Evolutionary conservation across 2,888 invertebrate genomes (phyloP).

Genomic region (Hydrotaea diabolus): DNA sequence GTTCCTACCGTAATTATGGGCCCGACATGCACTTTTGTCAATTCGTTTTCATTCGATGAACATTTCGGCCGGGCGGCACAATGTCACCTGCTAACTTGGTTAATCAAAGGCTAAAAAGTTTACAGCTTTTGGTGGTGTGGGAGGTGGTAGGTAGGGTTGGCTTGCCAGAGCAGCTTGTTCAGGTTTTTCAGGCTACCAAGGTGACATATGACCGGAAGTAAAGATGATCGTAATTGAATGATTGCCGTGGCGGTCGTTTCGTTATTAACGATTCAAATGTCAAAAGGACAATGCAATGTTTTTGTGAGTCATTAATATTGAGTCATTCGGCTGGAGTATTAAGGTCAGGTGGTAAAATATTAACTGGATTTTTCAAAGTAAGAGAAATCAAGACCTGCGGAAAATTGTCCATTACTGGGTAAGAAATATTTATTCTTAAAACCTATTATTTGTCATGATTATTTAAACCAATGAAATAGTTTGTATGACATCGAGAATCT

Average conservation of each 20-base stretch:
- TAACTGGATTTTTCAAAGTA: too few species aligned
- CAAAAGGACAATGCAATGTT: not conserved
- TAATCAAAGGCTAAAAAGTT: conserved; percentile 78
- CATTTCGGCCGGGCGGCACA: not conserved
- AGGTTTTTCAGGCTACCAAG: not conserved
- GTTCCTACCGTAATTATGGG: conserved; percentile 21
- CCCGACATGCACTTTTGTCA: conserved; percentile 45
- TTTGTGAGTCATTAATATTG: too few species aligned
- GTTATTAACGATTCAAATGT: not conserved
- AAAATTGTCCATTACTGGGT: too few species aligned
- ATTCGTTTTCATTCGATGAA: not conserved
- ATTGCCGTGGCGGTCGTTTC: not conserved
- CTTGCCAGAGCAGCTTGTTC: not conserved
- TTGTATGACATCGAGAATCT: too few species aligned
- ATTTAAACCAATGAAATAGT: too few species aligned
- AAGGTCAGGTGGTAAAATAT: too few species aligned
- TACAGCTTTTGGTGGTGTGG: conserved; percentile 69
- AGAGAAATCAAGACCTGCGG: too few species aligned
- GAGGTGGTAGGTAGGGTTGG: not conserved
- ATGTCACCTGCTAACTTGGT: conserved; percentile 74
- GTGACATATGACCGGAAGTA: conserved; percentile 42
- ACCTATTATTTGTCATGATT: too few species aligned
- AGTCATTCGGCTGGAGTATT: too few species aligned
- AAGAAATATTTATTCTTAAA: too few species aligned
- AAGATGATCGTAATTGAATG: conserved; percentile 11